Evolutionary conservation across 2,797 vertebrate genomes (phyloP).

Genomic region (Choloepus didactylus): DNA sequence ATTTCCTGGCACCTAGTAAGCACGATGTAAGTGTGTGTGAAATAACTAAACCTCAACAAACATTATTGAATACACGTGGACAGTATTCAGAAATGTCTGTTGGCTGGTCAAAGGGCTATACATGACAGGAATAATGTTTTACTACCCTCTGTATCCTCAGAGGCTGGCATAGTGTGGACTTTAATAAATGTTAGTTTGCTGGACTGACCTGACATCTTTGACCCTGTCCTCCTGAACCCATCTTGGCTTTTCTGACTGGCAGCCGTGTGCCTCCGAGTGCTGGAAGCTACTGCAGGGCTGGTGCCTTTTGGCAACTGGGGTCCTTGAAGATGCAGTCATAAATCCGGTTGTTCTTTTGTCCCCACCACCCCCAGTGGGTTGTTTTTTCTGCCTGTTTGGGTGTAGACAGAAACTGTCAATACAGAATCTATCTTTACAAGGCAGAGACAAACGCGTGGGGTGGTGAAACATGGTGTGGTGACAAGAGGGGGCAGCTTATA

Average conservation of each 20-base stretch:
- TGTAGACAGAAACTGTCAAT: constrained; percentile 72
- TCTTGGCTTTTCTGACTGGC: background rate
- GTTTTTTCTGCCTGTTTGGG: constrained; percentile 42
- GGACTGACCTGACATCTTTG: no score
- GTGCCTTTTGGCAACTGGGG: background rate
- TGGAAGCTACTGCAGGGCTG: background rate
- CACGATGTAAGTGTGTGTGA: constrained; percentile 53
- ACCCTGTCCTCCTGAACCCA: background rate
- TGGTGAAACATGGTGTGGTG: background rate
- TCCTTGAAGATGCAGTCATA: background rate
- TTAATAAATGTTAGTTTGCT: background rate
- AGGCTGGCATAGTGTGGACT: background rate
- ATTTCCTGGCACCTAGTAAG: constrained; percentile 20
- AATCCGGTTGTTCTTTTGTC: background rate
- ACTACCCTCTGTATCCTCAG: background rate
- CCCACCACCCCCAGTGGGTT: background rate
- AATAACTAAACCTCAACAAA: background rate
- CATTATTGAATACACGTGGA: constrained; percentile 50
- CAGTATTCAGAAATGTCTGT: background rate
- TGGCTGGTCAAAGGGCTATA: background rate
- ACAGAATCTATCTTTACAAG: background rate
- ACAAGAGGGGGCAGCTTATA: background rate
- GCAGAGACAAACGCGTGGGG: background rate
- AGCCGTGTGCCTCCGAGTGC: background rate
- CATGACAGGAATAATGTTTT: background rate